A percentile compares a stretch with the other conserved stretches of the same genome.
phyloP scores from a whole-genome alignment of 2,888 invertebrate species.

The Ceramica pisi region DNA sequence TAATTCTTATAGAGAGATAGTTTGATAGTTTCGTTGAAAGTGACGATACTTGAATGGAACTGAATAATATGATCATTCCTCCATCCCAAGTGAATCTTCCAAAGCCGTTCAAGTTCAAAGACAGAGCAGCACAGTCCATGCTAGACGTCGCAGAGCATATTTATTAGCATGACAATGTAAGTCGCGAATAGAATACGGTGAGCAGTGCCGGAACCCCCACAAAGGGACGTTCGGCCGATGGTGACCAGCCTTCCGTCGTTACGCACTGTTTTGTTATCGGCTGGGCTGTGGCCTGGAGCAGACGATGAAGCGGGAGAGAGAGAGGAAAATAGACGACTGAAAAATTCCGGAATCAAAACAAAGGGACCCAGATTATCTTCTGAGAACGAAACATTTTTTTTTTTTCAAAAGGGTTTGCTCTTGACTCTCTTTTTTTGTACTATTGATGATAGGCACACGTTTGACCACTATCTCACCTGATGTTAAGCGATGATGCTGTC shows the following conservation, averaged over 20 bases:
- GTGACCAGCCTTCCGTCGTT: conserved; percentile 83
- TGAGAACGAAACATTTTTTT: no score
- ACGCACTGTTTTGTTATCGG: conserved; percentile 82
- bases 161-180: conserved; percentile 69
- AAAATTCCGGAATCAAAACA: neutral
- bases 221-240: conserved; percentile 78
- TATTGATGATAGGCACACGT: no score
- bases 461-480: no score
- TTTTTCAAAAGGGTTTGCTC: no score
- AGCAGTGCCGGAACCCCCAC: conserved; percentile 78
- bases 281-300: conserved; percentile 46
- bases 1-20: no score
- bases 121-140: conserved; percentile 20
- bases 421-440: no score
- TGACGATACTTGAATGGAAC: no score
- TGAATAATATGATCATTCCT: neutral
- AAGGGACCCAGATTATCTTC: no score
- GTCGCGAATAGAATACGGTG: conserved; percentile 68
- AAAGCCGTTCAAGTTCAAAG: conserved; percentile 46
- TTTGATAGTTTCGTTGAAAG: no score
- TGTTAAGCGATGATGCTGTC: no score
- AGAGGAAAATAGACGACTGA: no score
- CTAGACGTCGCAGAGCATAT: conserved; percentile 37
- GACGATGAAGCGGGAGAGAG: conserved; percentile 50
- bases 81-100: conserved; percentile 22